Base-by-base conservation (phyloP, 2,113 vertebrate genomes). In the Scortum barcoo region DNA sequence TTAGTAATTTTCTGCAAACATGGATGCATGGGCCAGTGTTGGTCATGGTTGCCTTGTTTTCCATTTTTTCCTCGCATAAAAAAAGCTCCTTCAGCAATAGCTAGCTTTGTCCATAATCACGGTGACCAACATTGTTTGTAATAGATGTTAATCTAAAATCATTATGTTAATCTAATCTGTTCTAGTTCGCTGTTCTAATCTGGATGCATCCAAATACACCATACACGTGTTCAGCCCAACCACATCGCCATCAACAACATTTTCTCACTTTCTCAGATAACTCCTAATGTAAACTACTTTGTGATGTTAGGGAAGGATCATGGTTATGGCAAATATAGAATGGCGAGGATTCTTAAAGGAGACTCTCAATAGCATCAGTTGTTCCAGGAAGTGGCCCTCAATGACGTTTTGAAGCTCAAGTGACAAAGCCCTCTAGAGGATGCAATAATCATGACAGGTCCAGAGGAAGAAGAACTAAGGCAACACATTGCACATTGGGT, bases 1-100 rank as follows among this genome's bases (percentile, higher is more conserved):
- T 58, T 57, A 44, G 44, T 74, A 1, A 67, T 80, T 83, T 78
- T 73, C 46, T 74, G 42, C n/a, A 48, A 57, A 70, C 56, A 65
- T 50, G 57, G 70, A 57, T 42, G 19, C 51, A 83, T 56, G 36
- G 57, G 0, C 36, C 56, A 36, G 7, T 28, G 19, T 38, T 72
- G 70, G 44, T 7, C 16, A 78, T 12, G 62, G 28, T 30, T 86
- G 11, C n/a, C 11, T 86, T 70, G 50, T 56, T 84, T 78, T 68
- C 40, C 24, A 22, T 22, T 69, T 54, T 36, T 50, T 50, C 26
- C 28, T 9, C 24, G 51, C n/a, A 51, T 24, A 48, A 80, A 80
- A 81, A 66, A 14, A 36, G 33, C 30, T 36, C 13, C 20, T 38
- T 36, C 3, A 65, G 40, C 30, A 50, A 11, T 11, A 13, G 22